These are phyloP conservation scores for Adelosebastes latens DNA, from an alignment of 2,797 vertebrate species.

Conservation along the genomic window DNA sequence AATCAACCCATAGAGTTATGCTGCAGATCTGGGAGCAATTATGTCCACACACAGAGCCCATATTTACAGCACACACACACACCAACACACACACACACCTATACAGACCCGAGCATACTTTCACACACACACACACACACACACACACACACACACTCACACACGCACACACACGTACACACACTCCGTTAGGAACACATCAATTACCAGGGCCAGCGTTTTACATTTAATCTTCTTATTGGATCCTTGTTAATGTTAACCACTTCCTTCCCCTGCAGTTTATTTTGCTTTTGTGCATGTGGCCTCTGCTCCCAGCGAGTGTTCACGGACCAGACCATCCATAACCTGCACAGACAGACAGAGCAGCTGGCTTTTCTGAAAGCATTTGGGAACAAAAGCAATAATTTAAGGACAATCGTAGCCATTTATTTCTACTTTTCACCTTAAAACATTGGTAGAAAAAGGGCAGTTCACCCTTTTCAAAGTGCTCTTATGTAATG, in stretches of 20 bases:
- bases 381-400: slow-evolving; percentile 19
- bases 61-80: slow-evolving; percentile 73
- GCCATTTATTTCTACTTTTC: slow-evolving; percentile 15
- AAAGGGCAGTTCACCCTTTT: background rate
- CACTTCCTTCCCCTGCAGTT: slow-evolving; percentile 91
- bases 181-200: slow-evolving; percentile 82
- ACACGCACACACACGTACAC: slow-evolving; percentile 21
- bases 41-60: slow-evolving; percentile 71
- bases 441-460: slow-evolving; percentile 3
- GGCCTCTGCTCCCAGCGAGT: slow-evolving; percentile 86
- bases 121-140: slow-evolving; percentile 49
- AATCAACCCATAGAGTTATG: slow-evolving; percentile 83
- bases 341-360: slow-evolving; percentile 74
- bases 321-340: slow-evolving; percentile 82
- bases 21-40: slow-evolving; percentile 86
- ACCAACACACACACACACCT: slow-evolving; percentile 21
- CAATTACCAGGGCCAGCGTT: slow-evolving; percentile 82
- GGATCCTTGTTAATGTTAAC: slow-evolving; percentile 88
- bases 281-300: slow-evolving; percentile 94
- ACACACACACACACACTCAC: slow-evolving; percentile 55
- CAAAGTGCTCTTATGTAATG: background rate
- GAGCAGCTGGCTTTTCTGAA: slow-evolving; percentile 48
- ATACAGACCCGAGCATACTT: slow-evolving; percentile 46
- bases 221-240: slow-evolving; percentile 88
- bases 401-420: slow-evolving; percentile 3